phyloP scores from a whole-genome alignment of 53 echinoderm and acorn worm genomes.

The Mesocentrotus franciscanus region DNA sequence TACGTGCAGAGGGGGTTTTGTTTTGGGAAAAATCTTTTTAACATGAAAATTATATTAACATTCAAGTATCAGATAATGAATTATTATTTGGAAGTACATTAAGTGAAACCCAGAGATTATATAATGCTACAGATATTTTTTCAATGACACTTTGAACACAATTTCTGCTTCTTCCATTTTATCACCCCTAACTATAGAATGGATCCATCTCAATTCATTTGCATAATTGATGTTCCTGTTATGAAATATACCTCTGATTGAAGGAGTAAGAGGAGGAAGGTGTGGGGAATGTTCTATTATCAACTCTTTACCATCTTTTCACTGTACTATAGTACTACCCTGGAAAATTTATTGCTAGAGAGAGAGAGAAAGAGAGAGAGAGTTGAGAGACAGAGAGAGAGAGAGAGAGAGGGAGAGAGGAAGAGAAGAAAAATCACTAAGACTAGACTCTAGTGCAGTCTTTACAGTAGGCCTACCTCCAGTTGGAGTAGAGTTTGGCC shows the following conservation, averaged over 20 bases:
- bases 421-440: background rate
- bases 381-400: no score
- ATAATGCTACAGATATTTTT: background rate
- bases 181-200: background rate
- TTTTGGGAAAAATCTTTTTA: background rate
- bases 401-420: no score
- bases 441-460: background rate
- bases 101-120: no score
- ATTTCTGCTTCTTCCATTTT: background rate
- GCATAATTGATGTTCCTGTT: conserved; percentile 41
- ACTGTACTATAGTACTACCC: background rate
- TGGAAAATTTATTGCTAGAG: background rate
- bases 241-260: background rate
- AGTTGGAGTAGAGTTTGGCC: background rate
- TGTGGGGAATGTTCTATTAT: conserved; percentile 4
- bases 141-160: background rate
- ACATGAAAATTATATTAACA: background rate
- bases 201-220: background rate
- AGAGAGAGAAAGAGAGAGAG: background rate
- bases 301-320: background rate
- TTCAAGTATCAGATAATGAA: background rate
- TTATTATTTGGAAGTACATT: background rate
- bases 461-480: background rate
- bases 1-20: background rate
- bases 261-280: conserved; percentile 3